Evolutionary conservation across 1,140 invertebrate species (phyloP).

Genomic region (Trichonephila inaurata): DNA sequence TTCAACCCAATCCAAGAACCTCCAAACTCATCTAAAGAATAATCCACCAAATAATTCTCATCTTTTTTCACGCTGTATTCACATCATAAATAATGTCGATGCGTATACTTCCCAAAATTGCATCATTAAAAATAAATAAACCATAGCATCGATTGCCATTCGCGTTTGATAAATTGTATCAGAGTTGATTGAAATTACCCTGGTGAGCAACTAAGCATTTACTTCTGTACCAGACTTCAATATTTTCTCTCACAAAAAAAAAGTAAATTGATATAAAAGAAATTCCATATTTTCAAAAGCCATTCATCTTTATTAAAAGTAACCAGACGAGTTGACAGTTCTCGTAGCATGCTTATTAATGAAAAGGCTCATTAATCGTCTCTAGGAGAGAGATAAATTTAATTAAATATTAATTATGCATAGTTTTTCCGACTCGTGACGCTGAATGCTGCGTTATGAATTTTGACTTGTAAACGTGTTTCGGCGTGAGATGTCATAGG

Average conservation of each 20-base stretch:
- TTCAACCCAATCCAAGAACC: not conserved
- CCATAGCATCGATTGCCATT: not conserved
- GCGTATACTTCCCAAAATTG: not conserved
- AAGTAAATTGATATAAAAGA: not conserved
- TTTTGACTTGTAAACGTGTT: not conserved
- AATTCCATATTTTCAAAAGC: not conserved
- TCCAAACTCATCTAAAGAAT: not conserved
- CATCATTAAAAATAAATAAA: slow-evolving; percentile 6
- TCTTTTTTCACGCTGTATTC: not conserved
- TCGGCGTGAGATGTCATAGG: not conserved
- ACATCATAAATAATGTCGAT: not conserved
- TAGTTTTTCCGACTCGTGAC: not conserved
- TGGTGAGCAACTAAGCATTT: not conserved
- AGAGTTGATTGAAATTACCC: not conserved
- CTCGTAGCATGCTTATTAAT: not conserved
- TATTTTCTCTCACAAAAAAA: not conserved
- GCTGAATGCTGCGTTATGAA: not conserved
- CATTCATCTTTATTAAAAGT: slow-evolving; percentile 13
- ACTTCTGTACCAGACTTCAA: not conserved
- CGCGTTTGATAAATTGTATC: not conserved
- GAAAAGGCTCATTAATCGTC: not conserved
- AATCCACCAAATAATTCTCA: not conserved
- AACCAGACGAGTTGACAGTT: not conserved
- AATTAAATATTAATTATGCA: slow-evolving; percentile 13
- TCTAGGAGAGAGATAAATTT: not conserved